Conservation (phyloP, 2,113 vertebrate species). For the Vimba vimba region DNA sequence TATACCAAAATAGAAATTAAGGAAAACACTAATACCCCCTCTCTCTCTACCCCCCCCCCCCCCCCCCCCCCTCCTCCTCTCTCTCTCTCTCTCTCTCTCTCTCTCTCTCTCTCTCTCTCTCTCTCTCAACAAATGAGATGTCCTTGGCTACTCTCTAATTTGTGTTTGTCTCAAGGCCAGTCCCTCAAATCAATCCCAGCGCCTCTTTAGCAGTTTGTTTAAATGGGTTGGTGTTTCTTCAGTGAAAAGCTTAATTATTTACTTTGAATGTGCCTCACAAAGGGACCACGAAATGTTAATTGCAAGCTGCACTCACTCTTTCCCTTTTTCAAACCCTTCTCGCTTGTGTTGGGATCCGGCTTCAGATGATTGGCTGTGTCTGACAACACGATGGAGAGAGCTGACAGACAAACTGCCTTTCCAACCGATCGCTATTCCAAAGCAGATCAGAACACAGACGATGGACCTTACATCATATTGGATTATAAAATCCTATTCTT, state of each 20-base stretch:
- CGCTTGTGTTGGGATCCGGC: slow-evolving; percentile 22
- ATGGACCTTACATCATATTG: slow-evolving; percentile 50
- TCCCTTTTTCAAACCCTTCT: slow-evolving; percentile 29
- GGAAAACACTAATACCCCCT: neutral
- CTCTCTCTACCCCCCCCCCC: no score
- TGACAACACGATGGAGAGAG: slow-evolving; percentile 19
- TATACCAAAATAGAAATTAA: slow-evolving; percentile 47
- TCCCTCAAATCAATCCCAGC: slow-evolving; percentile 31
- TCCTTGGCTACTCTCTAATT: slow-evolving; percentile 54
- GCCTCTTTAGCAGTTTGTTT: slow-evolving; percentile 50
- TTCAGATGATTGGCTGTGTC: slow-evolving; percentile 44
- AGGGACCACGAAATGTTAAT: slow-evolving; percentile 58
- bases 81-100: no score
- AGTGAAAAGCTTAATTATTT: slow-evolving; percentile 62
- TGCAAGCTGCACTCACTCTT: slow-evolving; percentile 48
- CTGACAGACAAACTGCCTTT: slow-evolving; percentile 40
- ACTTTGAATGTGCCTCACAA: slow-evolving; percentile 59
- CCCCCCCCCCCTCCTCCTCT: no score
- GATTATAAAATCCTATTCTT: slow-evolving; percentile 44
- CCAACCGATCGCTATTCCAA: slow-evolving; percentile 41
- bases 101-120: slow-evolving; percentile 20
- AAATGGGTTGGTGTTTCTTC: slow-evolving; percentile 52
- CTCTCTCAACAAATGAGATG: slow-evolving; percentile 52
- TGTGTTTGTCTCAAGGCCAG: slow-evolving; percentile 45
- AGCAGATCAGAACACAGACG: slow-evolving; percentile 39